Evolutionary conservation across 2,113 vertebrate species (phyloP).

Genomic region (Ciconia maguari): DNA sequence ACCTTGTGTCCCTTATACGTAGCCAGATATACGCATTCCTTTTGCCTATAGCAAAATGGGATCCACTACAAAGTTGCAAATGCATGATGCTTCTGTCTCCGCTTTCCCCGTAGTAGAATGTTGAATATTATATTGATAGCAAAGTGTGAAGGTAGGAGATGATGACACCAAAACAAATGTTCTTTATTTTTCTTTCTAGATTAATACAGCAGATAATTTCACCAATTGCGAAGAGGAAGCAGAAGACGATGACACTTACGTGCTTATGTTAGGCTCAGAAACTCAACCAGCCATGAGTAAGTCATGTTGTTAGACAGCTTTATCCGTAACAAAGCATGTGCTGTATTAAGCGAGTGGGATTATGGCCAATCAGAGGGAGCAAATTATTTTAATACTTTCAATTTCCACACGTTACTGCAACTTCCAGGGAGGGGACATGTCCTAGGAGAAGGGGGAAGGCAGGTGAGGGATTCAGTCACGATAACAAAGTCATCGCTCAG

Average conservation of each 20-base stretch:
- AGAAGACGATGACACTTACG: background rate
- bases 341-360: background rate
- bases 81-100: background rate
- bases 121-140: background rate
- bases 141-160: background rate
- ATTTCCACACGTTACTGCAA: background rate
- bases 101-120: background rate
- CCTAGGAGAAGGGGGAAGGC: background rate
- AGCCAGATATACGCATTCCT: fast-evolving
- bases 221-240: background rate
- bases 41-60: background rate
- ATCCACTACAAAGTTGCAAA: background rate
- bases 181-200: conserved; percentile 51
- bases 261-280: conserved; percentile 5
- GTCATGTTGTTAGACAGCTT: background rate
- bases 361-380: background rate
- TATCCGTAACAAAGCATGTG: background rate
- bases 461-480: background rate
- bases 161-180: background rate
- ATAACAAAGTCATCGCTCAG: background rate
- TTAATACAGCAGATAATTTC: background rate
- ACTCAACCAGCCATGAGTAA: conserved; percentile 18
- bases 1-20: background rate
- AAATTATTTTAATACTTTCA: background rate
- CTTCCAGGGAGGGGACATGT: background rate